phyloP scores from a whole-genome alignment of 2,797 vertebrate genomes.

The Hippocampus kuda region DNA sequence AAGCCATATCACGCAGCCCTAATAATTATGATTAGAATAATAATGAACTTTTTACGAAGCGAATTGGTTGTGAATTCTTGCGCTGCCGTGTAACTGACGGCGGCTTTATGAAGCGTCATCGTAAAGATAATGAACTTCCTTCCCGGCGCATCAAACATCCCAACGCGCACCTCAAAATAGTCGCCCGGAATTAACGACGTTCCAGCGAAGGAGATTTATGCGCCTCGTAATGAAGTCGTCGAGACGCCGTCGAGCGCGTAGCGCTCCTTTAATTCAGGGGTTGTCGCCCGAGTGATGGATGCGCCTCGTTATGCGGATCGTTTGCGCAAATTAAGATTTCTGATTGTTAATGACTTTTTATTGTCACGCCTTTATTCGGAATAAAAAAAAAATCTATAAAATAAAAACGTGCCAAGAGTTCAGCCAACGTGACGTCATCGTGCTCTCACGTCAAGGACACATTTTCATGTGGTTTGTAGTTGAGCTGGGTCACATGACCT shows the following conservation, averaged over 20 bases:
- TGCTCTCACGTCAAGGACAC: neutral
- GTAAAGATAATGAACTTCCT: slow-evolving; percentile 17
- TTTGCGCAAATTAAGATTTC: slow-evolving; percentile 5
- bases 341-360: slow-evolving; percentile 3
- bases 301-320: neutral
- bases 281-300: slow-evolving; percentile 3
- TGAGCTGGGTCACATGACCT: too few species aligned
- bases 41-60: neutral
- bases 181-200: slow-evolving; percentile 24
- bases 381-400: neutral
- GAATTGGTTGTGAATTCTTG: neutral
- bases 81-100: neutral
- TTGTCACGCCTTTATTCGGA: slow-evolving; percentile 4
- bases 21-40: neutral
- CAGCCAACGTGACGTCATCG: neutral
- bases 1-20: neutral
- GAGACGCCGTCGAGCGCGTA: slow-evolving; percentile 19
- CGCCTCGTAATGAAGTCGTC: slow-evolving; percentile 36
- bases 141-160: slow-evolving; percentile 12
- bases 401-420: neutral
- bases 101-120: slow-evolving; percentile 1
- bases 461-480: neutral
- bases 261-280: slow-evolving; percentile 1
- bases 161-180: slow-evolving; percentile 21
- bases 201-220: slow-evolving; percentile 26